Evolutionary conservation across 2,797 vertebrate species (phyloP).

Genomic region (Kryptopterus vitreolus): DNA sequence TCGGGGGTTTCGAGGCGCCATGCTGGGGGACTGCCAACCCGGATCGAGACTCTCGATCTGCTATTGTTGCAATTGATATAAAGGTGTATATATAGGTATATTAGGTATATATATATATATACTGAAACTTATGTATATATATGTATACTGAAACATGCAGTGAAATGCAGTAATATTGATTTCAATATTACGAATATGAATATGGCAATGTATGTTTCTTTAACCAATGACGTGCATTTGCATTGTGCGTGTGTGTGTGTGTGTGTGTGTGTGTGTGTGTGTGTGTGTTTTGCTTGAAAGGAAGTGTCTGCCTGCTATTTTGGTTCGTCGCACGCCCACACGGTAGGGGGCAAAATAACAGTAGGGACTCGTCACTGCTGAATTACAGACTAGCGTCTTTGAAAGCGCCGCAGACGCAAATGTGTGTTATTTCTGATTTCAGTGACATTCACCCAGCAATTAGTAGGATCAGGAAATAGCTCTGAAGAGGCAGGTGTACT

Average conservation of each 20-base stretch:
- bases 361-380: slow-evolving; percentile 51
- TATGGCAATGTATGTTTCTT: not conserved
- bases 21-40: slow-evolving; percentile 38
- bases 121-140: no score
- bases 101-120: not conserved
- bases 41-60: slow-evolving; percentile 37
- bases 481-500: slow-evolving; percentile 46
- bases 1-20: slow-evolving; percentile 52
- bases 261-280: not conserved
- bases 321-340: slow-evolving; percentile 51
- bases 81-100: not conserved
- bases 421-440: slow-evolving; percentile 52
- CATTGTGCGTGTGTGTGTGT: not conserved
- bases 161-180: not conserved
- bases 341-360: slow-evolving; percentile 52
- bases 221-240: not conserved
- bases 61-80: slow-evolving; percentile 22
- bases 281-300: not conserved
- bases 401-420: slow-evolving; percentile 43
- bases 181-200: not conserved
- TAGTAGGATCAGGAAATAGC: slow-evolving; percentile 46
- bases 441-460: slow-evolving; percentile 48
- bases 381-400: slow-evolving; percentile 52
- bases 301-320: slow-evolving; percentile 49
- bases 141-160: not conserved